Conservation (phyloP, 2,888 invertebrate genomes). For the Proisotoma minuta region DNA sequence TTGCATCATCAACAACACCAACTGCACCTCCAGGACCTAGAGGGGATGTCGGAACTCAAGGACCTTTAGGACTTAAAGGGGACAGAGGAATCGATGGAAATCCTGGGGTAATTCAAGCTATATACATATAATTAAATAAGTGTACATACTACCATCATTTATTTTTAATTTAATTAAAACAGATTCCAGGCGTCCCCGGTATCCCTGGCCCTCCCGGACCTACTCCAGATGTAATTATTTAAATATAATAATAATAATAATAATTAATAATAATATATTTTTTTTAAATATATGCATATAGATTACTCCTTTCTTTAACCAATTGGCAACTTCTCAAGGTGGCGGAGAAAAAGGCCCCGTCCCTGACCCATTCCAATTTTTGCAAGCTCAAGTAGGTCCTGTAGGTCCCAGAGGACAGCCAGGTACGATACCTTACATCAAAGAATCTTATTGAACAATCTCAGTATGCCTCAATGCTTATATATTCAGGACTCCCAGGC, state of each 20-base stretch:
- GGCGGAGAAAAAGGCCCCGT: constrained; percentile 73
- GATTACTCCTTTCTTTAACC: constrained; percentile 70
- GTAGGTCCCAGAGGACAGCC: constrained; percentile 74
- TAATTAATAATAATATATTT: neutral
- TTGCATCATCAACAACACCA: constrained; percentile 47
- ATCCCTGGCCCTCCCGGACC: constrained; percentile 64
- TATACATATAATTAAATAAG: neutral
- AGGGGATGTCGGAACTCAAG: constrained; percentile 56
- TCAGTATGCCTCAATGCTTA: too few relatives aligned
- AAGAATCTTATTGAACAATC: too few relatives aligned
- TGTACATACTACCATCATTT: neutral
- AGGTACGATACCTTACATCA: too few relatives aligned
- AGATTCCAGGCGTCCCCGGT: constrained; percentile 55
- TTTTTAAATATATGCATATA: constrained; percentile 47
- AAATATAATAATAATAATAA: neutral
- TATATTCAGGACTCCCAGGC: constrained; percentile 56
- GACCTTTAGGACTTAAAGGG: constrained; percentile 60
- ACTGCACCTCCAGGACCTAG: constrained; percentile 50
- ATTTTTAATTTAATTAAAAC: neutral
- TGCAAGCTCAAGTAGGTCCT: constrained; percentile 74
- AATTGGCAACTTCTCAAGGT: constrained; percentile 63
- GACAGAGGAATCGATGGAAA: constrained; percentile 61
- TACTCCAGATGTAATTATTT: constrained; percentile 61
- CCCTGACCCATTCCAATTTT: constrained; percentile 66
- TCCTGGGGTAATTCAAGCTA: too few relatives aligned